Percentiles rank a stretch among this genome's conserved stretches.
Conservation (phyloP, 2,797 vertebrate genomes). For the Malacoraja senta region DNA sequence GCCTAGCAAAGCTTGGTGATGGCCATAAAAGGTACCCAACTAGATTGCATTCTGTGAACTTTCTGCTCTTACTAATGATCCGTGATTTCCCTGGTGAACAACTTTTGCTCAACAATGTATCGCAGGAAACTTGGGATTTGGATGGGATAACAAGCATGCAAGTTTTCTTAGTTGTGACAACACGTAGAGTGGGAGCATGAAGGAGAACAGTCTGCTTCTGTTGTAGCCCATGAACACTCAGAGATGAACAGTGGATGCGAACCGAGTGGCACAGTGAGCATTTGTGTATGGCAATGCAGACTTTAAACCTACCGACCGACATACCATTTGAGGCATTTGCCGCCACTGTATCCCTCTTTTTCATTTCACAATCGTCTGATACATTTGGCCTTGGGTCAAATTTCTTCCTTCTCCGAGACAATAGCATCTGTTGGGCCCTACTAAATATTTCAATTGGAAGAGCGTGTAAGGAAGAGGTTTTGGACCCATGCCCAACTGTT, state of each 20-base stretch:
- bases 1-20: no score
- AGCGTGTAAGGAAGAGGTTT: neutral
- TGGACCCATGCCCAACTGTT: neutral
- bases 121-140: neutral
- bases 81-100: neutral
- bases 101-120: neutral
- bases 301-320: neutral
- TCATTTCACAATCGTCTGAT: neutral
- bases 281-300: neutral
- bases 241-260: neutral
- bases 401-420: neutral
- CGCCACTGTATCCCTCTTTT: neutral
- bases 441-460: neutral
- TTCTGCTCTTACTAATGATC: neutral
- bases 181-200: neutral
- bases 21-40: no score
- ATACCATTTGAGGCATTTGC: neutral
- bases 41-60: no score
- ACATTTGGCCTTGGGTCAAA: neutral
- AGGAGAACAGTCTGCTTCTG: neutral
- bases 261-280: no score
- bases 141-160: neutral
- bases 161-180: neutral
- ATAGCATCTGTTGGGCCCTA: neutral
- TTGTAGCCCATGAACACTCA: neutral